Evolutionary conservation across 2,888 invertebrate genomes (phyloP), one percentile per base, ranked within the genome.

Genomic region (Spilosoma lubricipeda): DNA sequence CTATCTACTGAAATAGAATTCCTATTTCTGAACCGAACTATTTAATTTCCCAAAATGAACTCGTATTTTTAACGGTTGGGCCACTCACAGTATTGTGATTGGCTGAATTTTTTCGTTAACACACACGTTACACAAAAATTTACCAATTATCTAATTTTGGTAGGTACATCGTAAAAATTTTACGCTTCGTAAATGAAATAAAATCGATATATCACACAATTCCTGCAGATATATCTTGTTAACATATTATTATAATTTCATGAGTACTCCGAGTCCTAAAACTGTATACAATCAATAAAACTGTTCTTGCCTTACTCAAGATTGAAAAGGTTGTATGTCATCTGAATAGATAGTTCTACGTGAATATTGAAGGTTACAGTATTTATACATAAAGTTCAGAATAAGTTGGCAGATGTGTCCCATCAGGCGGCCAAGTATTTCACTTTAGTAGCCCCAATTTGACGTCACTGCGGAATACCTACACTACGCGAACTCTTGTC

Each of bases 391-490:
- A 59, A 59, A 59, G 59, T 59, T 59, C 8, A 59, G 11, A 59
- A 59, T 27, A 59, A 59, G 13, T 27, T 27, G 59, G 59, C 59
- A 59, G 13, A 27, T n/a, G 27, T 27, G 4, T 59, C 2, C 27
- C n/a, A 3, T 52, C 9, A 27, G 59, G 13, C 11, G 1, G 1
- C 3, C 13, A 11, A 59, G 27, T 59, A 59, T 27, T 3, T 59
- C 59, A 59, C 11, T n/a, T 3, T n/a, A 59, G n/a, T 59, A 11
- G 59, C n/a, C 52, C 9, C 52, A 52, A n/a, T 52, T 20, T 20
- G 52, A 52, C 23, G 52, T n/a, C 66, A 42, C 42, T 67, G 66
- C 27, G 66, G n/a, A 67, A 27, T 42, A 67, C 42, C 66, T 27
- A 42, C 39, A 42, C 27, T 39, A 42, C 66, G 27, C n/a, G 15